A percentile compares a stretch with the other conserved stretches of the same genome.
phyloP scores from a whole-genome alignment of 2,888 invertebrate genomes.

The Caenorhabditis doughertyi region DNA sequence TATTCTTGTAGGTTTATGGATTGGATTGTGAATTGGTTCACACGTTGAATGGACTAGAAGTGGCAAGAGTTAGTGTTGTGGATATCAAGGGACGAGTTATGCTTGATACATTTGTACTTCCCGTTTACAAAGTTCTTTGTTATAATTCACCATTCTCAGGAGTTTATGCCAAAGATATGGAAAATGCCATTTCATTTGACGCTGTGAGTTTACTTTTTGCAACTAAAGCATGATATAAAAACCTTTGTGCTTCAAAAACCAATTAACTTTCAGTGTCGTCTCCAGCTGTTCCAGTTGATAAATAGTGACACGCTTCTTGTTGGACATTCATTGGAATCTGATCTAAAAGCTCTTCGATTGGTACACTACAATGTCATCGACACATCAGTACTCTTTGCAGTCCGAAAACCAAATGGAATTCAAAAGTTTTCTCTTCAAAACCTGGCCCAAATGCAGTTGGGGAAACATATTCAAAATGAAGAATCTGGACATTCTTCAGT shows the following conservation, averaged over 20 bases:
- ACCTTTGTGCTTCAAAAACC: not conserved
- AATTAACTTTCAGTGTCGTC: constrained; percentile 28
- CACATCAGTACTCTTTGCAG: constrained; percentile 93
- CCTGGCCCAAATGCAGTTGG: constrained; percentile 91
- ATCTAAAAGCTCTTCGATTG: constrained; percentile 87
- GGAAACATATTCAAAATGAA: constrained; percentile 93
- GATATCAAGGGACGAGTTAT: constrained; percentile 28
- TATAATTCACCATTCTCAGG: constrained; percentile 29
- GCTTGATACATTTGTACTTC: constrained; percentile 36
- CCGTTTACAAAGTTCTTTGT: constrained; percentile 3
- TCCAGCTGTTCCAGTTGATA: constrained; percentile 89
- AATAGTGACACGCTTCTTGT: constrained; percentile 94
- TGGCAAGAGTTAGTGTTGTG: constrained; percentile 46
- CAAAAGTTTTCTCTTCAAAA: constrained; percentile 91
- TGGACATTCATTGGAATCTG: constrained; percentile 97
- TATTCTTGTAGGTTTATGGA: constrained; percentile 38
- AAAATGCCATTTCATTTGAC: constrained; percentile 23
- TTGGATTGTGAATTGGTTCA: constrained; percentile 45
- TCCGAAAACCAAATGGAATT: constrained; percentile 89
- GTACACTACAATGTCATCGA: constrained; percentile 89
- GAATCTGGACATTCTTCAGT: constrained; percentile 93
- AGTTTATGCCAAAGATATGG: constrained; percentile 22
- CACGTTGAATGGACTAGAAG: constrained; percentile 40
- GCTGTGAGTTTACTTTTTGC: constrained; percentile 26
- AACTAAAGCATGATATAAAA: too few relatives aligned